A percentile compares a stretch with the other conserved stretches of the same genome.
Conservation (phyloP, 2,888 invertebrate genomes). For the Drosophila paranaensis region DNA sequence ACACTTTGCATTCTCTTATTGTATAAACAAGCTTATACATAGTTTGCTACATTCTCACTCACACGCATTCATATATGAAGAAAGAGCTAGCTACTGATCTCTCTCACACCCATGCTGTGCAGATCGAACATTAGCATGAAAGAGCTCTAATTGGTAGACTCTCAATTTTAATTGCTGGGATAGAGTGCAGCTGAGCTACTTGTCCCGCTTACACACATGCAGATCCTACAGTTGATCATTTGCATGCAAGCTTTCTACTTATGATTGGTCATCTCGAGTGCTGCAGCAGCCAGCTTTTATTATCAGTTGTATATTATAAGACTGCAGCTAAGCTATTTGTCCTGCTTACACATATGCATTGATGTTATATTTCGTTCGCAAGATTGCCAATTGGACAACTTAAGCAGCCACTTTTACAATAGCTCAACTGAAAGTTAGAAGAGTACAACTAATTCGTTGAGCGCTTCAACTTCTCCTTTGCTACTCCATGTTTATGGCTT, state of each 20-base stretch:
- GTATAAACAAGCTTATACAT: too few species aligned
- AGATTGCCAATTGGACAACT: not conserved
- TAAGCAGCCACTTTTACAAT: not conserved
- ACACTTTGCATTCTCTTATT: not conserved
- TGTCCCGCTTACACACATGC: not conserved
- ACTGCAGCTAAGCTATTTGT: too few species aligned
- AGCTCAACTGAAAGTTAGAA: not conserved
- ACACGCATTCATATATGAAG: not conserved
- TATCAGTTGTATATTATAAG: too few species aligned
- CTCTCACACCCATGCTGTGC: not conserved
- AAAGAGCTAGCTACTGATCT: not conserved
- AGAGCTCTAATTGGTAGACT: not conserved
- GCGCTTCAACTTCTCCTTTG: not conserved
- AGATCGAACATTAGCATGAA: not conserved
- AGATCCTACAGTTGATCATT: too few species aligned
- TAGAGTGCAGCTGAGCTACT: not conserved
- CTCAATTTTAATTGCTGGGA: too few species aligned
- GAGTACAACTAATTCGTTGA: conserved; percentile 34
- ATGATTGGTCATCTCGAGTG: too few species aligned
- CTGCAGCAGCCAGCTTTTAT: too few species aligned
- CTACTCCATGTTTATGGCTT: conserved; percentile 44
- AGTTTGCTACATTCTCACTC: not conserved
- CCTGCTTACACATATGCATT: too few species aligned
- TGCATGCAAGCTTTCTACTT: too few species aligned
- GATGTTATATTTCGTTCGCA: too few species aligned